Evolutionary conservation across 2,797 vertebrate species (phyloP).

Genomic region (Astyanax mexicanus): DNA sequence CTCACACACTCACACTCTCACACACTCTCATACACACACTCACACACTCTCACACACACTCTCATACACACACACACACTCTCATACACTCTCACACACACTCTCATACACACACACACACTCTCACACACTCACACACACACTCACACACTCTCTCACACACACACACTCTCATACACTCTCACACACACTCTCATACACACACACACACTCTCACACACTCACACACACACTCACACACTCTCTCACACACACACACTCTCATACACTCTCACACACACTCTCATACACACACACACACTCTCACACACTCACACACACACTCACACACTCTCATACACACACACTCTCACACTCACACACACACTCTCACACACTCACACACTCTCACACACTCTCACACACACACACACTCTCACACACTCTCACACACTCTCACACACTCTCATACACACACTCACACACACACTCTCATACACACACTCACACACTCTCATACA

Average conservation of each 20-base stretch:
- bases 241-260: conserved; percentile 2
- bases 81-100: conserved; percentile 24
- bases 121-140: conserved; percentile 24
- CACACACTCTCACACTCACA: conserved; percentile 24
- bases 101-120: conserved; percentile 5
- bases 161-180: conserved; percentile 7
- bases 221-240: conserved; percentile 27
- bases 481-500: conserved; percentile 22
- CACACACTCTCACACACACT: conserved; percentile 24
- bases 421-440: conserved; percentile 12
- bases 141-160: conserved; percentile 5
- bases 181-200: conserved; percentile 22
- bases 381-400: conserved; percentile 12
- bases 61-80: conserved; percentile 10
- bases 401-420: conserved; percentile 19
- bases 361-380: conserved; percentile 5
- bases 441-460: conserved; percentile 27
- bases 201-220: conserved; percentile 13
- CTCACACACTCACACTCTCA: conserved; percentile 22
- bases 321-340: conserved; percentile 7
- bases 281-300: conserved; percentile 5
- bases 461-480: conserved; percentile 7
- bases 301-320: conserved; percentile 24
- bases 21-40: conserved; percentile 17
- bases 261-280: conserved; percentile 24